These are phyloP conservation scores for Zosterops pallidus DNA, from an alignment of 2,113 vertebrate genomes.

Conservation along the genomic window DNA sequence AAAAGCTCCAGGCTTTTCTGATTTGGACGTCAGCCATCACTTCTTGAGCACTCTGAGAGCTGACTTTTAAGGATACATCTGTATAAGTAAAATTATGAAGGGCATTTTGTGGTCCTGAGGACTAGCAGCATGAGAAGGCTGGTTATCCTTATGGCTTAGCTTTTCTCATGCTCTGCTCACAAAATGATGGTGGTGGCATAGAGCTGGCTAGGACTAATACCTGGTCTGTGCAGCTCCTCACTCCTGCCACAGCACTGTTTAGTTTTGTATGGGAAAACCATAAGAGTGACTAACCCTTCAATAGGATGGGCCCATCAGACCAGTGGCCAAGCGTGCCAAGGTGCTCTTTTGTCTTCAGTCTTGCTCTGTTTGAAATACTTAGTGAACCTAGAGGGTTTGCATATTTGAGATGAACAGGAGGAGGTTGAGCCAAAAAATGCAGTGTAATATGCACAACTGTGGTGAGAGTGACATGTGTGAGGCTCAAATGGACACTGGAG, in stretches of 20 bases:
- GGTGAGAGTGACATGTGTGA: not conserved
- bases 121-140: not conserved
- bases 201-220: not conserved
- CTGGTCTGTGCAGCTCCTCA: not conserved
- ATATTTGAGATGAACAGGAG: not conserved
- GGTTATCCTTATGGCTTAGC: not conserved
- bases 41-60: not conserved
- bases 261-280: not conserved
- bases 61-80: not conserved
- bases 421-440: not conserved
- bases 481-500: not conserved
- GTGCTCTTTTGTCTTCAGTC: not conserved
- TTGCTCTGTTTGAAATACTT: not conserved
- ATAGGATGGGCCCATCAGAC: not conserved
- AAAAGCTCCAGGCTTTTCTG: not conserved
- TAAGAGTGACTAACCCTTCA: too few relatives aligned
- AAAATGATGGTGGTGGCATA: not conserved
- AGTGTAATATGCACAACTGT: not conserved
- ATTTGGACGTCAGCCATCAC: not conserved
- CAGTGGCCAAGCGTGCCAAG: not conserved
- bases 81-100: not conserved
- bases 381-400: not conserved
- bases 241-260: not conserved
- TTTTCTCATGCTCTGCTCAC: not conserved
- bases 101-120: not conserved